Percentiles rank a stretch among this genome's conserved stretches.
Conservation (phyloP, 2,797 vertebrate genomes). For the Heliangelus exortis region DNA sequence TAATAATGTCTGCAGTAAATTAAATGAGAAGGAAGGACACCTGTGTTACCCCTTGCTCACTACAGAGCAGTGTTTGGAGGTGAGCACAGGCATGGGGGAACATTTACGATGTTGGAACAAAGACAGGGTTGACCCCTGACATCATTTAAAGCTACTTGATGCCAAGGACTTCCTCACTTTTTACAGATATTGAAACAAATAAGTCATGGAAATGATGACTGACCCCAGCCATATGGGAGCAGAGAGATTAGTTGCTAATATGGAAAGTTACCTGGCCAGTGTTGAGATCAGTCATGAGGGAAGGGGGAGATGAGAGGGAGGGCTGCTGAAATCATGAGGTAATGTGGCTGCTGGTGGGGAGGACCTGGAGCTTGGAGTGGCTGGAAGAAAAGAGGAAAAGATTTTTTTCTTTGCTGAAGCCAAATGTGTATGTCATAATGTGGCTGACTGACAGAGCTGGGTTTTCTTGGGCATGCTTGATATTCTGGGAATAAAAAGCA, state of each 20-base stretch:
- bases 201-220: constrained; percentile 73
- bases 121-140: constrained; percentile 51
- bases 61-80: background rate
- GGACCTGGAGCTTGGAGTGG: background rate
- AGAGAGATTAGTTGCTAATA: constrained; percentile 73
- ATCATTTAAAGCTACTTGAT: constrained; percentile 56
- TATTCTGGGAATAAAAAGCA: background rate
- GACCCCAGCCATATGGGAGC: constrained; percentile 50
- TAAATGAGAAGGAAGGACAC: constrained; percentile 6
- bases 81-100: background rate
- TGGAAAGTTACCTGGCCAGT: constrained; percentile 72
- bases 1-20: constrained; percentile 54
- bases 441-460: constrained; percentile 42
- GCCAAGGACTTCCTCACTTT: constrained; percentile 66
- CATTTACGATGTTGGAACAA: background rate
- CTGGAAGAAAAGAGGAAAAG: constrained; percentile 21
- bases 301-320: constrained; percentile 45
- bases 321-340: constrained; percentile 47
- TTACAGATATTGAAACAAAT: constrained; percentile 71
- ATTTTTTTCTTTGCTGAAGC: constrained; percentile 45
- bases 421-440: constrained; percentile 20
- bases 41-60: background rate
- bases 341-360: constrained; percentile 59
- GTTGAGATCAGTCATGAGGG: constrained; percentile 51
- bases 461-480: constrained; percentile 9